phyloP scores from a whole-genome alignment of 2,797 vertebrate genomes.

The Sebastes iracundus region DNA sequence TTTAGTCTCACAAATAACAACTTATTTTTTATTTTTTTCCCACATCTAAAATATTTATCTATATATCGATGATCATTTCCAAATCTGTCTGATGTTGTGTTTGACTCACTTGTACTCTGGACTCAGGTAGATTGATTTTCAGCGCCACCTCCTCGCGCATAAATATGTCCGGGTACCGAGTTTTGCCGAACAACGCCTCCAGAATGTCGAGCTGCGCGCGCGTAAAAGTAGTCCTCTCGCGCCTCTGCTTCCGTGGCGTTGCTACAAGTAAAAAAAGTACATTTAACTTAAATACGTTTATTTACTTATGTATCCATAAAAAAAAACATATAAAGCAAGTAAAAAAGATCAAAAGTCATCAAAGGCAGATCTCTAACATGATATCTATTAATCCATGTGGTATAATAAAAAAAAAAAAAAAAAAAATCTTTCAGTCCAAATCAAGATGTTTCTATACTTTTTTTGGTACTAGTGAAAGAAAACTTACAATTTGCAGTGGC shows the following conservation, averaged over 20 bases:
- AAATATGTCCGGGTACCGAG: constrained; percentile 98
- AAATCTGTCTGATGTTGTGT: not conserved
- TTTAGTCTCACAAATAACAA: not conserved
- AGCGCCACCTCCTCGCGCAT: constrained; percentile 98
- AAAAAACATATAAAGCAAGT: rapidly evolving
- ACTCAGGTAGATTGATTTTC: constrained; percentile 98
- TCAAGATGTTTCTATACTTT: not conserved
- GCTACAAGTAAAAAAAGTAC: constrained; percentile 75
- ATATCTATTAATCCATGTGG: not conserved
- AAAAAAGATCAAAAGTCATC: not conserved
- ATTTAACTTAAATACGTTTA: not conserved
- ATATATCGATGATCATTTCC: not conserved
- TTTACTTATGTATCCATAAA: not conserved
- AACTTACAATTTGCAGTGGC: constrained; percentile 39
- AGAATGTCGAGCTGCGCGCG: constrained; percentile 95
- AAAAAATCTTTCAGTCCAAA: not conserved
- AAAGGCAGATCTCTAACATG: not conserved
- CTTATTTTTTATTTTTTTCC: not conserved
- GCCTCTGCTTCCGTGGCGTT: constrained; percentile 95
- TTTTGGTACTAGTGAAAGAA: not conserved
- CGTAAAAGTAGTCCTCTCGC: constrained; percentile 97
- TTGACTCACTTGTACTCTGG: constrained; percentile 92
- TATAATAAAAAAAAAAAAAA: too few relatives aligned
- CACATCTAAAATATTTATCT: not conserved
- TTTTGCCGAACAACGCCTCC: constrained; percentile 97